Conservation (phyloP, 2,113 vertebrate species). For the Cyprinodon brontotheroides region DNA sequence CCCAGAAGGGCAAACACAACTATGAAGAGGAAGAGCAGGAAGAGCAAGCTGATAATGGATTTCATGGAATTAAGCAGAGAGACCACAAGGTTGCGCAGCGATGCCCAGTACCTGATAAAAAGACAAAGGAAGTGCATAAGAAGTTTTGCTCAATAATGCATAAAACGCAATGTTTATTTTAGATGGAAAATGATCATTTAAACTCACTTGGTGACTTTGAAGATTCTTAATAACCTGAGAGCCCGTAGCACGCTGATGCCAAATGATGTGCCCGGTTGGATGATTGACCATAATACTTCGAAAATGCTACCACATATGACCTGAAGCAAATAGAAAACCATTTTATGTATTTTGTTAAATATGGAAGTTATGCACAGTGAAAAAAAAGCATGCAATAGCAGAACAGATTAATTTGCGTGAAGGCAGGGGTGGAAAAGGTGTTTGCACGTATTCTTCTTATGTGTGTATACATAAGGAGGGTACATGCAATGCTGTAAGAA, state of each 20-base stretch:
- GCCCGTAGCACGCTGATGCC: slow-evolving; percentile 97
- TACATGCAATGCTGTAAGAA: not conserved
- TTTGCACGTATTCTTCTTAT: no score
- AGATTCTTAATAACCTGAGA: slow-evolving; percentile 97
- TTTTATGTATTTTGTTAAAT: no score
- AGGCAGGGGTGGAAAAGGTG: no score
- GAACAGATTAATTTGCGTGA: no score
- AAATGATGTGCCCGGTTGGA: slow-evolving; percentile 96
- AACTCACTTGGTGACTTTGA: slow-evolving; percentile 98
- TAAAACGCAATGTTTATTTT: not conserved
- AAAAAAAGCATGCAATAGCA: not conserved
- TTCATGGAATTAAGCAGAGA: slow-evolving; percentile 98
- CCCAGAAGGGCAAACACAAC: slow-evolving; percentile 95
- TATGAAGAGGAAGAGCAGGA: slow-evolving; percentile 97
- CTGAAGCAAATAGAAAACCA: slow-evolving; percentile 65
- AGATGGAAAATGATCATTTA: not conserved
- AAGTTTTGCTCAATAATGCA: not conserved
- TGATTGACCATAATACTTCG: slow-evolving; percentile 93
- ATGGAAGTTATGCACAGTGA: no score
- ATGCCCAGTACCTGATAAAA: slow-evolving; percentile 90
- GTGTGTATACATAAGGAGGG: no score
- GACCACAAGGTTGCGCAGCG: slow-evolving; percentile 93
- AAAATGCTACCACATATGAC: slow-evolving; percentile 97
- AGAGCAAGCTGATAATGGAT: slow-evolving; percentile 97
- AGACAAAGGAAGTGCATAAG: slow-evolving; percentile 12